A percentile compares a stretch with the other conserved stretches of the same genome.
Evolutionary conservation across 2,797 vertebrate species (phyloP).

Genomic region (Potorous gilbertii): DNA sequence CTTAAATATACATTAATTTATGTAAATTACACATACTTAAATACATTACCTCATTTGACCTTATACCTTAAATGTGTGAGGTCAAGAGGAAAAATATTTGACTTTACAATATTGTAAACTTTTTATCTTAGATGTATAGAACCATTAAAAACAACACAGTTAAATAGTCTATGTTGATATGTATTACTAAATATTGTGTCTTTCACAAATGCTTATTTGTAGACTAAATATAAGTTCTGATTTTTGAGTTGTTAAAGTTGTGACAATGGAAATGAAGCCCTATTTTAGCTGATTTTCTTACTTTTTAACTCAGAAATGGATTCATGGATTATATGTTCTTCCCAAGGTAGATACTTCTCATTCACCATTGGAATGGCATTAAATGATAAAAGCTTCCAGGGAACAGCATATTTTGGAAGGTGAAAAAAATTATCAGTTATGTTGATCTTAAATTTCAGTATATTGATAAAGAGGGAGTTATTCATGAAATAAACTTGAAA

Average conservation of each 20-base stretch:
- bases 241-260: neutral
- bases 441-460: neutral
- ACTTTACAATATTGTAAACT: neutral
- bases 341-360: neutral
- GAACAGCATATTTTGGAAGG: neutral
- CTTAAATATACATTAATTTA: too few species aligned
- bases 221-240: neutral
- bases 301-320: neutral
- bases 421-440: neutral
- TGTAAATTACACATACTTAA: neutral
- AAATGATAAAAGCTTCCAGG: neutral
- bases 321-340: neutral
- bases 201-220: neutral
- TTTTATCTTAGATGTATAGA: neutral
- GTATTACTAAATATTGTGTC: neutral
- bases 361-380: neutral
- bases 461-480: neutral
- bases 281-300: neutral
- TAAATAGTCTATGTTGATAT: neutral
- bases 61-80: neutral
- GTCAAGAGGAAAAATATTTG: neutral
- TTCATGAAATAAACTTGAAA: neutral
- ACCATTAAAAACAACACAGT: neutral
- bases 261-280: neutral
- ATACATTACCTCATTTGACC: neutral